Conservation (phyloP, 2,797 vertebrate species). For the Poeciliopsis infans region DNA sequence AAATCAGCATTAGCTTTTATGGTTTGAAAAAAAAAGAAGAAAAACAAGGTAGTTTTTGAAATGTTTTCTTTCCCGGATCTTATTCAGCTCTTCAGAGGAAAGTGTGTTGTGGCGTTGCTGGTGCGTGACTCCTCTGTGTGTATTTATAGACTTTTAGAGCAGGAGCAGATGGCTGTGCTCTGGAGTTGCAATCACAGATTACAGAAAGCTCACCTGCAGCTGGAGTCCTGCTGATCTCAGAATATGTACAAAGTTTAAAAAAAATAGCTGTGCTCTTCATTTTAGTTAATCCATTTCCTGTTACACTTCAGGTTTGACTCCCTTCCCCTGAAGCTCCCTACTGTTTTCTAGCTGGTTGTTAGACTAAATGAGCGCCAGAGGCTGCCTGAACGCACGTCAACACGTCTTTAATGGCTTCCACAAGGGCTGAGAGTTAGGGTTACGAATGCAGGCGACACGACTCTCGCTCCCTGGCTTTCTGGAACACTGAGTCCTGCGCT, state of each 20-base stretch:
- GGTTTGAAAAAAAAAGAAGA: not conserved
- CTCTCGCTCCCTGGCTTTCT: constrained; percentile 26
- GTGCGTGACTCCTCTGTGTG: constrained; percentile 36
- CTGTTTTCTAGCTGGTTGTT: constrained; percentile 12
- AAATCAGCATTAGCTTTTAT: not conserved
- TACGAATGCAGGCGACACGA: constrained; percentile 14
- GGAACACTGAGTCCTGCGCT: constrained; percentile 60
- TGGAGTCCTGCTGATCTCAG: constrained; percentile 43
- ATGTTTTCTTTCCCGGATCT: not conserved
- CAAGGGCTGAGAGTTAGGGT: not conserved
- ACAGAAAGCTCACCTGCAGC: constrained; percentile 72
- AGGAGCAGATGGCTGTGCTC: constrained; percentile 63
- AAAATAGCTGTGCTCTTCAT: constrained; percentile 7
- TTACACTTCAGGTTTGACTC: constrained; percentile 1
- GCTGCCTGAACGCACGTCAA: constrained; percentile 31
- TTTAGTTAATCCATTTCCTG: constrained; percentile 12
- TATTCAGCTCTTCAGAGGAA: constrained; percentile 36
- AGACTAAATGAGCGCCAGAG: constrained; percentile 11
- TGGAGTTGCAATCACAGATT: constrained; percentile 53
- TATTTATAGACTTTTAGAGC: constrained; percentile 71
- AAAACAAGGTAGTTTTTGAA: too few species aligned
- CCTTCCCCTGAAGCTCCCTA: not conserved
- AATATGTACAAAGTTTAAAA: not conserved
- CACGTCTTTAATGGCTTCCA: constrained; percentile 35
- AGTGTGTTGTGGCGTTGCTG: constrained; percentile 37